phyloP scores from a whole-genome alignment of 2,113 vertebrate genomes.

The Leptodactylus fuscus region DNA sequence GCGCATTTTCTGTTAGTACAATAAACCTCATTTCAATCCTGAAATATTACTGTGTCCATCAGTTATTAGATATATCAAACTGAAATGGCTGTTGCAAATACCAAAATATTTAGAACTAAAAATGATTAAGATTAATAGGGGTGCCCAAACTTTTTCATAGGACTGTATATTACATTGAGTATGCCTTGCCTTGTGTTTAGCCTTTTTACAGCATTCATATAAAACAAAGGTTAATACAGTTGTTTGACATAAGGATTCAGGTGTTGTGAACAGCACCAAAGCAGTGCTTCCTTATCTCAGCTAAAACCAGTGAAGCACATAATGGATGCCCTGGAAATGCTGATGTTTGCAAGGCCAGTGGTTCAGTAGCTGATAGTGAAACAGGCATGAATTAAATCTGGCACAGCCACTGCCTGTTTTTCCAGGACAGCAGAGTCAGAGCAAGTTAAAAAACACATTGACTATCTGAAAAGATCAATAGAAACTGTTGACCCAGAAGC shows the following conservation, averaged over 20 bases:
- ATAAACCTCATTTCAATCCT: no score
- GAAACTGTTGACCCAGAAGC: not conserved
- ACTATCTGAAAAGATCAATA: not conserved
- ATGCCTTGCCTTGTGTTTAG: no score
- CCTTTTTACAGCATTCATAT: not conserved
- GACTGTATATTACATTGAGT: no score
- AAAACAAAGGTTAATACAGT: not conserved
- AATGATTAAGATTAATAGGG: no score
- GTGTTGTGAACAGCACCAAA: slow-evolving; percentile 35
- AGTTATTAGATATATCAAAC: no score
- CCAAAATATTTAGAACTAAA: no score
- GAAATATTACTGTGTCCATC: no score
- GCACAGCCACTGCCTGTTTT: slow-evolving; percentile 41
- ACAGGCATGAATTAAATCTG: slow-evolving; percentile 56
- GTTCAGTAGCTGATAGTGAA: slow-evolving; percentile 52
- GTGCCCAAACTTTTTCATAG: no score
- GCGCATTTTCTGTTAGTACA: no score
- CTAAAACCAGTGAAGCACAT: slow-evolving; percentile 55
- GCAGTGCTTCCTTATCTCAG: slow-evolving; percentile 53
- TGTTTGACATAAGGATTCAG: slow-evolving; percentile 4
- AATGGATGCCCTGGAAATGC: slow-evolving; percentile 46
- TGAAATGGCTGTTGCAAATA: no score
- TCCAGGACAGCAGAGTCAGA: not conserved
- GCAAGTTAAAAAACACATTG: not conserved
- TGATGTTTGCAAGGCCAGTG: slow-evolving; percentile 44